phyloP scores from a whole-genome alignment of 2,113 vertebrate genomes.

The Cyphomyrus discorhynchus region DNA sequence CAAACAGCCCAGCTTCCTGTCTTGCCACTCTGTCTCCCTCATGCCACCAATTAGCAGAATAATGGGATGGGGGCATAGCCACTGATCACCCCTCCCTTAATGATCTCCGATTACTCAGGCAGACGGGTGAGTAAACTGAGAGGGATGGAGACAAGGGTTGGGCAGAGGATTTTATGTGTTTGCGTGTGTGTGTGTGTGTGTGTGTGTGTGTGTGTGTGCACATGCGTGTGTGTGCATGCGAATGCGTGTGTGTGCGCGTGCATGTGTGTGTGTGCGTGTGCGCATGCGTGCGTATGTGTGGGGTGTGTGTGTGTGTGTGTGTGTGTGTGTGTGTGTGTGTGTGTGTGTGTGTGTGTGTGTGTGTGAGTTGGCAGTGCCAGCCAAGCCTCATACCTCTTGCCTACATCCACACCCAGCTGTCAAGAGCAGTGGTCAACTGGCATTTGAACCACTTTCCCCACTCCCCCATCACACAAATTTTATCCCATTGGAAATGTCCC shows the following conservation, averaged over 20 bases:
- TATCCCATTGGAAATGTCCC: neutral
- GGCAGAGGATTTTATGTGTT: slow-evolving; percentile 20
- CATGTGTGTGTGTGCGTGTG: neutral
- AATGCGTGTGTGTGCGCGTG: no score
- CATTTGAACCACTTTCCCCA: neutral
- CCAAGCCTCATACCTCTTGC: neutral
- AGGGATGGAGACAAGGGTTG: neutral
- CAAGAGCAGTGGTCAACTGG: neutral
- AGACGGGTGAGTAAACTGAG: neutral
- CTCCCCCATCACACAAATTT: neutral
- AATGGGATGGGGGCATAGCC: slow-evolving; percentile 44
- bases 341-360: neutral
- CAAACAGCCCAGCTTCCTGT: slow-evolving; percentile 44
- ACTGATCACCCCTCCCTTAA: slow-evolving; percentile 42
- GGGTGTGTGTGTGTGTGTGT: neutral
- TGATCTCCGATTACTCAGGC: slow-evolving; percentile 32
- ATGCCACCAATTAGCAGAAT: slow-evolving; percentile 58
- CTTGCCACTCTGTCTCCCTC: slow-evolving; percentile 50
- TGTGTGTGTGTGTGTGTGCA: no score
- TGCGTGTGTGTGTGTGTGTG: neutral
- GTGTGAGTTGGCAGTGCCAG: neutral
- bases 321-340: neutral
- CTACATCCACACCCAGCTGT: neutral
- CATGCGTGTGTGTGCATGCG: no score
- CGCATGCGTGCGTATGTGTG: neutral